Percentiles rank a stretch among this genome's conserved stretches.
These are phyloP conservation scores for Mesorhabditis spiculigera DNA, from an alignment of 2,888 invertebrate species.

Conservation along the genomic window DNA sequence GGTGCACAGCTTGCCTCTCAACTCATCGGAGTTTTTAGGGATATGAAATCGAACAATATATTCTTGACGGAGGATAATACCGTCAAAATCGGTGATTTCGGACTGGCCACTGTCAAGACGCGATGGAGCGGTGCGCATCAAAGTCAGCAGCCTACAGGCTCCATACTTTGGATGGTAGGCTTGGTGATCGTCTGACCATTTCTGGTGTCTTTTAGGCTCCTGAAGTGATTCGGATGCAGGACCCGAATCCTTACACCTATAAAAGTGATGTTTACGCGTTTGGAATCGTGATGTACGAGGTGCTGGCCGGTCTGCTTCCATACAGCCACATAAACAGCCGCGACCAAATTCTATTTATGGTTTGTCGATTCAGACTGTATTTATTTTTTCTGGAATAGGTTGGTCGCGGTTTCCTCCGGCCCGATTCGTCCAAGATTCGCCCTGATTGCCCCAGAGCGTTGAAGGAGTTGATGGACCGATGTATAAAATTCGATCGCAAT, in stretches of 20 bases:
- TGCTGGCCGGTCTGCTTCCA: conserved; percentile 85
- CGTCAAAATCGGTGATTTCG: conserved; percentile 98
- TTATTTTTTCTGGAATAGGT: conserved; percentile 69
- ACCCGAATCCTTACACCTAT: conserved; percentile 83
- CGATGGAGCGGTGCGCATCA: conserved; percentile 90
- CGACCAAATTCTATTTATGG: conserved; percentile 68
- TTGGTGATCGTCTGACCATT: background rate
- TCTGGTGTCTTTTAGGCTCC: conserved; percentile 70
- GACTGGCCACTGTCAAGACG: conserved; percentile 69
- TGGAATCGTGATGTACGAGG: conserved; percentile 93
- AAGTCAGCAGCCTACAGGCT: conserved; percentile 85
- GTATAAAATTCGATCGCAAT: conserved; percentile 81
- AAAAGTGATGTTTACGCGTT: conserved; percentile 99
- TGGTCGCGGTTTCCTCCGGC: conserved; percentile 82
- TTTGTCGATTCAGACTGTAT: conserved; percentile 9
- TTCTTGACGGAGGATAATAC: conserved; percentile 95
- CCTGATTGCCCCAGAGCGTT: conserved; percentile 87
- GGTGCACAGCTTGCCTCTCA: conserved; percentile 59
- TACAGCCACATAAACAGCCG: conserved; percentile 83
- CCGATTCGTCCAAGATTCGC: conserved; percentile 74
- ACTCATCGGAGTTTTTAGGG: conserved; percentile 60
- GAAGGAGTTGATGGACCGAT: conserved; percentile 81
- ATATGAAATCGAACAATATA: conserved; percentile 97
- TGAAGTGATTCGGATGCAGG: conserved; percentile 94
- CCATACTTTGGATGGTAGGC: conserved; percentile 90